Conservation (phyloP, 2,113 vertebrate species). For the Cricetomys ansorgei region DNA sequence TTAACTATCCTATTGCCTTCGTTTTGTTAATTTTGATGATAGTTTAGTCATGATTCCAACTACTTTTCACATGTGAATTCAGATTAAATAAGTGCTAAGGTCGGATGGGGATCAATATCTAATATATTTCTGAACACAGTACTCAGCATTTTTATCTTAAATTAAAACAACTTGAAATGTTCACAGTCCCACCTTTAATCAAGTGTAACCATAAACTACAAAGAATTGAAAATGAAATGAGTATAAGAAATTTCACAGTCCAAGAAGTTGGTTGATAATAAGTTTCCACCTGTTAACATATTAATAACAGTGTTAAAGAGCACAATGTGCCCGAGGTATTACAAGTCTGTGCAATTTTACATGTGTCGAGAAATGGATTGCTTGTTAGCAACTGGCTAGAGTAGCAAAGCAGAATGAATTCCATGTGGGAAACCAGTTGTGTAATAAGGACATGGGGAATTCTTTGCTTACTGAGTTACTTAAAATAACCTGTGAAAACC, state of each 20-base stretch:
- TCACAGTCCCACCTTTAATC: conserved; percentile 79
- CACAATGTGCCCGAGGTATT: conserved; percentile 82
- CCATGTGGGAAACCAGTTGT: conserved; percentile 47
- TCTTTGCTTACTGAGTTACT: conserved; percentile 70
- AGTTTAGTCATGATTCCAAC: conserved; percentile 9
- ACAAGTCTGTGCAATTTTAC: conserved; percentile 84
- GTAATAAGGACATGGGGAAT: conserved; percentile 64
- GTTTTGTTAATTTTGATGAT: conserved; percentile 59
- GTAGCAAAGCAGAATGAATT: conserved; percentile 72
- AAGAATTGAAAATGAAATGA: conserved; percentile 77
- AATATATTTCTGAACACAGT: conserved; percentile 65
- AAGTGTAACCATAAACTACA: conserved; percentile 83
- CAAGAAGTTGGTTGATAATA: conserved; percentile 82
- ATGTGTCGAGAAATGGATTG: conserved; percentile 83
- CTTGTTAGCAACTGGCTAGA: conserved; percentile 82
- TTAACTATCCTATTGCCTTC: background rate
- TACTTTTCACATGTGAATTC: conserved; percentile 58
- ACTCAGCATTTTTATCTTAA: conserved; percentile 71
- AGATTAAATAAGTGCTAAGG: conserved; percentile 20
- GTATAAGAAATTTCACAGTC: conserved; percentile 80
- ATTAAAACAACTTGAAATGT: conserved; percentile 78
- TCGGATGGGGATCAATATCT: conserved; percentile 68
- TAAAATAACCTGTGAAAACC: conserved; percentile 69
- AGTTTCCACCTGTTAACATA: conserved; percentile 85
- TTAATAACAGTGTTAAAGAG: conserved; percentile 86